Percentiles rank a stretch among this genome's conserved stretches.
Evolutionary conservation across 2,113 vertebrate genomes (phyloP).

Genomic region (Thalassoma bifasciatum): DNA sequence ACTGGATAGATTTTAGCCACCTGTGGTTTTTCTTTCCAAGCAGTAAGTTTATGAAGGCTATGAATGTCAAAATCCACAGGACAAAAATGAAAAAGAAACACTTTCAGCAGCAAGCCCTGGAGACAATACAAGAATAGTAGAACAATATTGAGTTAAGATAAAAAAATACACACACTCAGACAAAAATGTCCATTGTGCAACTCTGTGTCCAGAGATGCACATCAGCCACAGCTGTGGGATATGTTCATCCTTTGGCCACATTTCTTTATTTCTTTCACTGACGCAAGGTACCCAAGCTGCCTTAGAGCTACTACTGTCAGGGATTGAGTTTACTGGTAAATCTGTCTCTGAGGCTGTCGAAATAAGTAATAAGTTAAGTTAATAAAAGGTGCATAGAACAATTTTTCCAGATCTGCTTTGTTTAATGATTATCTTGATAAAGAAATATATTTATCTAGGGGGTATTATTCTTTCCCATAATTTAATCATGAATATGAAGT

Average conservation of each 20-base stretch:
- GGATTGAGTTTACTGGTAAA: neutral
- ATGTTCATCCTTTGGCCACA: neutral
- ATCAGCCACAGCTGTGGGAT: constrained; percentile 1
- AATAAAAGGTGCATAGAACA: no score
- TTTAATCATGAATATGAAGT: no score
- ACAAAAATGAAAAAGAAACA: neutral
- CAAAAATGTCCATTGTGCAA: neutral
- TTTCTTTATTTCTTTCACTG: no score
- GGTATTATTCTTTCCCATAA: no score
- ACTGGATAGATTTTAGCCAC: constrained; percentile 40
- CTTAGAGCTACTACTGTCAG: neutral
- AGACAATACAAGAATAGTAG: neutral
- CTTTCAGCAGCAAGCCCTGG: neutral
- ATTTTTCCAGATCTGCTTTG: no score
- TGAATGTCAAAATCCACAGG: constrained; percentile 15
- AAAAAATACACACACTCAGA: neutral
- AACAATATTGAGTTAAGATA: neutral
- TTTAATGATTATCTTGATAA: no score
- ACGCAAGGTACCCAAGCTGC: neutral
- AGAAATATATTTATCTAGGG: no score
- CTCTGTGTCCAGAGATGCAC: constrained; percentile 1
- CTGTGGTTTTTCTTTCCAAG: constrained; percentile 15
- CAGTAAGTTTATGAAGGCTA: constrained; percentile 13
- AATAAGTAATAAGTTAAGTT: no score
- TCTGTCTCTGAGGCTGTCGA: neutral